Evolutionary conservation across 2,797 vertebrate species (phyloP), one percentile per base, ranked within the genome.

Genomic region (Myotis pilosus): DNA sequence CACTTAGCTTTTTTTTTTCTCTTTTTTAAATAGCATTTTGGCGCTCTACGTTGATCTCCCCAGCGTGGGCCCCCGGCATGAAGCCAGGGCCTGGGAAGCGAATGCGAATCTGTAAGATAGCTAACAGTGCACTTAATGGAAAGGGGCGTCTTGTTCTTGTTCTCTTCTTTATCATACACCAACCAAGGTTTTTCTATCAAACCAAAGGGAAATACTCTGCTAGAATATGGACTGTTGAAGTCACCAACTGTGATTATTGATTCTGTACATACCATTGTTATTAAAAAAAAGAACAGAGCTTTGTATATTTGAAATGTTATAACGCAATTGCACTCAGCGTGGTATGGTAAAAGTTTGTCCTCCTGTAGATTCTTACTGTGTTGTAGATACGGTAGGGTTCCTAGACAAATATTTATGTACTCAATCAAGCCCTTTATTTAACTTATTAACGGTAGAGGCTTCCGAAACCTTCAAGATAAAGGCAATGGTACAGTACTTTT

Each of bases 331-430:
- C 99, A 99, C 99, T 99, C 99, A 97, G 98, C 99, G 99, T 99
- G 99, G 99, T 99, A 98, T 99, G 99, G 98, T 99, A 99, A 99
- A 98, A 98, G 99, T 99, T 99, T 99, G 99, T 99, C 98, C 98
- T 98, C 98, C 98, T 98, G 99, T 99, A 99, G 99, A 99, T 98
- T 99, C 98, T 98, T 98, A 98, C 98, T 99, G 99, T 99, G 99
- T 98, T 98, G 99, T 99, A 98, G 98, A 99, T 99, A 99, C 98
- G 98, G 98, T 99, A 99, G 99, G 98, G 98, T 98, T 99, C 98
- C 98, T 99, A 99, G 99, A 99, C 98, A 97, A 99, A 99, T 99
- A 99, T 99, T 99, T 99, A 99, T 99, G 99, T 99, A 98, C 96
- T 97, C 97, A 98, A 98, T 97, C 97, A 98, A 98, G 98, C 97